These are phyloP conservation scores for Erebia aethiops DNA, from an alignment of 2,888 invertebrate genomes.

Conservation along the genomic window DNA sequence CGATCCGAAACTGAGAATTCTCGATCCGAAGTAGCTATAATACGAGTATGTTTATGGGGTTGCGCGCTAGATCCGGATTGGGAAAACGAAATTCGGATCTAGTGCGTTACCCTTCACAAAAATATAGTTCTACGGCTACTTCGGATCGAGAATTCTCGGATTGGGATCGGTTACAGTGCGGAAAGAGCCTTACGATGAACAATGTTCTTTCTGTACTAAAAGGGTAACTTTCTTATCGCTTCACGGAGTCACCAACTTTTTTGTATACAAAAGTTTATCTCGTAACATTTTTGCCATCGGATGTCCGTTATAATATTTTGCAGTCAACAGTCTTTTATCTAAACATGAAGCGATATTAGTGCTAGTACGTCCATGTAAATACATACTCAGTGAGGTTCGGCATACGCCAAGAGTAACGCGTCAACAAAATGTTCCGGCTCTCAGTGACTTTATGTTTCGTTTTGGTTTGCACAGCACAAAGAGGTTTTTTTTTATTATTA, in stretches of 20 bases:
- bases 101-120: no score
- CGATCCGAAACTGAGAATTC: no score
- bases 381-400: constrained; percentile 7
- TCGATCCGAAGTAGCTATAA: no score
- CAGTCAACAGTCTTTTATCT: constrained; percentile 67
- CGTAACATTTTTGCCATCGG: constrained; percentile 32
- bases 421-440: constrained; percentile 48
- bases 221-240: constrained; percentile 19
- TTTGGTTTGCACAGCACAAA: constrained; percentile 54
- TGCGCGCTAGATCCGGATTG: no score
- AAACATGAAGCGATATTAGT: constrained; percentile 47
- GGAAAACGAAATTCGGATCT: no score
- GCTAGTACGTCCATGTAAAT: constrained; percentile 40
- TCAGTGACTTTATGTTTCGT: constrained; percentile 52
- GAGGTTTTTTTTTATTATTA: constrained; percentile 57
- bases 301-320: constrained; percentile 51
- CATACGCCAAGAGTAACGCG: constrained; percentile 6
- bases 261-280: constrained; percentile 22
- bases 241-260: constrained; percentile 1
- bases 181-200: no score
- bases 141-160: no score
- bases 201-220: neutral
- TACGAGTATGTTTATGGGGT: no score
- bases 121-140: no score
- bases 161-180: no score